These are phyloP conservation scores for Lycodopsis pacificus DNA, from an alignment of 2,797 vertebrate species.

Conservation along the genomic window DNA sequence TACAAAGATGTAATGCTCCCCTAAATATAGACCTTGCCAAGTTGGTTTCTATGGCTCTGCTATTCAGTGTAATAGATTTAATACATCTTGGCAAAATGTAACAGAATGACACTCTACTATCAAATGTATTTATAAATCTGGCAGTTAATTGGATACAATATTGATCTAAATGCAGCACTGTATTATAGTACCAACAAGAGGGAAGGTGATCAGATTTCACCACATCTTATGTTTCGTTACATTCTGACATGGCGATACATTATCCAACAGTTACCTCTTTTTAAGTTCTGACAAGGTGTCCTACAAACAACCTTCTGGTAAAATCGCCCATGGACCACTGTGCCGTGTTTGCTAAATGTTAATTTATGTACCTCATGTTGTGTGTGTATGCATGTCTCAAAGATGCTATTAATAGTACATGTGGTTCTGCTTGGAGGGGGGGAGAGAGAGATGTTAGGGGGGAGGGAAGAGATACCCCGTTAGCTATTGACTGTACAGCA, in stretches of 20 bases:
- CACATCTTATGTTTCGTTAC: constrained; percentile 25
- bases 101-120: neutral
- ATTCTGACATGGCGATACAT: constrained; percentile 27
- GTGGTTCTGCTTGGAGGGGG: constrained; percentile 65
- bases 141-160: constrained; percentile 18
- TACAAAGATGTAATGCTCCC: constrained; percentile 22
- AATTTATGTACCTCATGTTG: constrained; percentile 85
- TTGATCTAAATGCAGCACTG: constrained; percentile 18
- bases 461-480: constrained; percentile 55
- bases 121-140: neutral
- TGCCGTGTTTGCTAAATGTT: constrained; percentile 77
- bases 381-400: constrained; percentile 76
- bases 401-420: constrained; percentile 79
- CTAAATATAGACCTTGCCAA: constrained; percentile 29
- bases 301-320: constrained; percentile 84
- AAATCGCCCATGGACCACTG: constrained; percentile 78
- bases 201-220: constrained; percentile 11
- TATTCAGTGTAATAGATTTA: constrained; percentile 44
- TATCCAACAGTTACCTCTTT: constrained; percentile 51
- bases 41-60: constrained; percentile 28
- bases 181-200: constrained; percentile 9
- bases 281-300: constrained; percentile 68
- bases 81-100: constrained; percentile 24
- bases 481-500: constrained; percentile 67
- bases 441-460: constrained; percentile 46